A percentile compares a stretch with the other conserved stretches of the same genome.
Evolutionary conservation across 2,797 vertebrate genomes (phyloP).

Genomic region (Argya squamiceps): DNA sequence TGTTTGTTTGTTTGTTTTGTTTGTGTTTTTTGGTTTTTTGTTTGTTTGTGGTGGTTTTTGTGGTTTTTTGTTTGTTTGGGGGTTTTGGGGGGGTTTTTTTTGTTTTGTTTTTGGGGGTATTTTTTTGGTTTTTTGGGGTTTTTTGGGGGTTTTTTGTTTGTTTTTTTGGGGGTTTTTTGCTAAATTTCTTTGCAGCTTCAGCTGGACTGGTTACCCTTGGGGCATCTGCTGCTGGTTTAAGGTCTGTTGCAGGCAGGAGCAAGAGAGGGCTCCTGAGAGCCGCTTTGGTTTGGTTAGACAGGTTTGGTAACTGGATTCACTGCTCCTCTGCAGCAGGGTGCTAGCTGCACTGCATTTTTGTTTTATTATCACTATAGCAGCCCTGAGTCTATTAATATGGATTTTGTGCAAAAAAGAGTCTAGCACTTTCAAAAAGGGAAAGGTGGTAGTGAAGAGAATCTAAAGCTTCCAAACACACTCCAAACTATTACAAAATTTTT

Average conservation of each 20-base stretch:
- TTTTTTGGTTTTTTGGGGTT: no score
- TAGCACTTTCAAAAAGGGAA: conserved; percentile 37
- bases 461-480: neutral
- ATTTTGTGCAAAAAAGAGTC: conserved; percentile 49
- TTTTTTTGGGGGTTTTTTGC: no score
- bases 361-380: conserved; percentile 42
- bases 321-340: neutral
- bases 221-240: neutral
- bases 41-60: no score
- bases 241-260: neutral
- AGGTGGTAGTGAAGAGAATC: conserved; percentile 39
- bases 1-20: no score
- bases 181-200: neutral
- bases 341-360: neutral
- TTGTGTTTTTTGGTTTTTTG: no score
- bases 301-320: neutral
- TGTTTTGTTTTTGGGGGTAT: no score
- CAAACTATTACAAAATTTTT: neutral
- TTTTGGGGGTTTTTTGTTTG: no score
- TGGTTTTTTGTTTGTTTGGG: no score
- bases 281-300: neutral
- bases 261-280: neutral
- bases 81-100: no score
- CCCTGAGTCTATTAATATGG: conserved; percentile 34
- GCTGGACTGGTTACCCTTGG: neutral